Percentiles rank a stretch among this genome's conserved stretches.
Evolutionary conservation across 1,140 invertebrate genomes (phyloP).

Genomic region (Melitaea cinxia): DNA sequence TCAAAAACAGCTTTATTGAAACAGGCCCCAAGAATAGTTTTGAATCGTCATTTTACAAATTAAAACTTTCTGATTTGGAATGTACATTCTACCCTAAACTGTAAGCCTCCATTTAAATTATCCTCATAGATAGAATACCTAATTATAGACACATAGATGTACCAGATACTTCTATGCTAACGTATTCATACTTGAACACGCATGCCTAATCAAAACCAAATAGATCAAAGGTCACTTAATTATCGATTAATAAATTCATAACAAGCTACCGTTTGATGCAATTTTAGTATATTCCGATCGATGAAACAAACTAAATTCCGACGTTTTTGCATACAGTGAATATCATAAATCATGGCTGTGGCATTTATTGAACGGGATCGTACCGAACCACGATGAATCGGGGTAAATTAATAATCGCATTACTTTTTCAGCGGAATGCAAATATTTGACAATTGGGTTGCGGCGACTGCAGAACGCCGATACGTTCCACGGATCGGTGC

Average conservation of each 20-base stretch:
- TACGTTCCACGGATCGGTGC: conserved; percentile 41
- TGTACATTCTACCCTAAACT: no score
- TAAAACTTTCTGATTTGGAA: no score
- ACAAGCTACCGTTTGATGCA: conserved; percentile 14
- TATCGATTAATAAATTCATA: conserved; percentile 6
- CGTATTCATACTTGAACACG: background rate
- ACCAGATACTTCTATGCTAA: background rate
- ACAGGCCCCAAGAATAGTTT: no score
- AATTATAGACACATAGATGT: no score
- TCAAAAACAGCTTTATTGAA: no score
- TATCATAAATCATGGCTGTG: conserved; percentile 55
- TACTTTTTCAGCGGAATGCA: conserved; percentile 78
- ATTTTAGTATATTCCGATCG: conserved; percentile 27
- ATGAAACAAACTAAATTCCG: conserved; percentile 62
- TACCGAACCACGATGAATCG: conserved; percentile 64
- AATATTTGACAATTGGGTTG: conserved; percentile 78
- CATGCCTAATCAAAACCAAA: background rate
- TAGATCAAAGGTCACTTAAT: background rate
- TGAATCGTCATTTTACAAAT: no score
- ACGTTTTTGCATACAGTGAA: conserved; percentile 69
- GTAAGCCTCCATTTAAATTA: no score
- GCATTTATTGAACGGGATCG: conserved; percentile 58
- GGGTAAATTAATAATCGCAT: conserved; percentile 80
- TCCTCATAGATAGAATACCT: no score
- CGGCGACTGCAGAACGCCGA: conserved; percentile 58